Percentiles rank a stretch among this genome's conserved stretches.
Evolutionary conservation across 2,113 vertebrate genomes (phyloP).

Genomic region (Noturus placidus): DNA sequence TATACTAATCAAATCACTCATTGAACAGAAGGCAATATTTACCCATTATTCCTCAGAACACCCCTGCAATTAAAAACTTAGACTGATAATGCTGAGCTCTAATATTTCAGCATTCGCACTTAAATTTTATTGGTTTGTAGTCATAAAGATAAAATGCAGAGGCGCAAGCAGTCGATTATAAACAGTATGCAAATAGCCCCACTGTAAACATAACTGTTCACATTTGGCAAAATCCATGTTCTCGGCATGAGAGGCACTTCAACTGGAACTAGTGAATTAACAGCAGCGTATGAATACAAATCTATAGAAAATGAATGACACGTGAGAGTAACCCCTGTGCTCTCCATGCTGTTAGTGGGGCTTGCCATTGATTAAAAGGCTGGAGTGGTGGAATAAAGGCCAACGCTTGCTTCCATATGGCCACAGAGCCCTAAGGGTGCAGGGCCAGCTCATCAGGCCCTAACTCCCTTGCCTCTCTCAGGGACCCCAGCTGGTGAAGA

Average conservation of each 20-base stretch:
- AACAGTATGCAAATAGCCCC: constrained; percentile 38
- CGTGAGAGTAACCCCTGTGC: constrained; percentile 54
- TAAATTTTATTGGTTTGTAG: constrained; percentile 30
- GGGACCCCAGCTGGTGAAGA: constrained; percentile 98
- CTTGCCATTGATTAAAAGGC: constrained; percentile 82
- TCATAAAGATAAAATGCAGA: constrained; percentile 46
- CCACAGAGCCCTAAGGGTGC: constrained; percentile 84
- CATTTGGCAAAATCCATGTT: constrained; percentile 40
- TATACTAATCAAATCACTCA: constrained; percentile 46
- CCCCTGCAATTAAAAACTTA: constrained; percentile 43
- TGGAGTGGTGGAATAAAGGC: constrained; percentile 77
- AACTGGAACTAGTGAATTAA: constrained; percentile 44
- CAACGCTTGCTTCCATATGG: constrained; percentile 90
- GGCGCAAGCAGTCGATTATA: constrained; percentile 10
- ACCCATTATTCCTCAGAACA: constrained; percentile 45
- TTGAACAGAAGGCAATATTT: constrained; percentile 50
- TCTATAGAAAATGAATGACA: constrained; percentile 56
- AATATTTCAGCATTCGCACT: constrained; percentile 33
- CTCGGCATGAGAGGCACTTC: constrained; percentile 31
- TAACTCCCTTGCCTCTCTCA: constrained; percentile 84
- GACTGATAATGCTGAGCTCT: constrained; percentile 22
- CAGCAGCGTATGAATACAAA: constrained; percentile 55
- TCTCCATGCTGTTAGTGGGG: constrained; percentile 61
- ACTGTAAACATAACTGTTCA: constrained; percentile 28
- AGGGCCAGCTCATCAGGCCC: constrained; percentile 80